phyloP scores from a whole-genome alignment of 2,797 vertebrate genomes.

The Podarcis lilfordi region DNA sequence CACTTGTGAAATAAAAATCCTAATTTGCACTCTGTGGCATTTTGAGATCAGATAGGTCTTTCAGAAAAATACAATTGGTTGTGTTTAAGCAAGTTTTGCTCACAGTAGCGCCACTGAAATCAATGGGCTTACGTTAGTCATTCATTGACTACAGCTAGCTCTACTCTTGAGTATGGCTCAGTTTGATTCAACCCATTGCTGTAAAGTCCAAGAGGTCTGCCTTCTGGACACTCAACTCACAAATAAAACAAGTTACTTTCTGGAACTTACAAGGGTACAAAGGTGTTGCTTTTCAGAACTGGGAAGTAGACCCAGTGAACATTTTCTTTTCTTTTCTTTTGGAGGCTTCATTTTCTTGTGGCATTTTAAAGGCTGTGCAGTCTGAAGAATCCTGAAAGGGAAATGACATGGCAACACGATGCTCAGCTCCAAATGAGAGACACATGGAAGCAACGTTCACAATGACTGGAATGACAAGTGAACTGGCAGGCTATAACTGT shows the following conservation, averaged over 20 bases:
- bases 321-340: rapidly evolving
- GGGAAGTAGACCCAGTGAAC: background rate
- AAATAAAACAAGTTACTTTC: background rate
- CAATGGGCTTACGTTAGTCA: too few relatives aligned
- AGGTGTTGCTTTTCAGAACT: background rate
- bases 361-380: conserved; percentile 3
- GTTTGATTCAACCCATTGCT: background rate
- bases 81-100: too few relatives aligned
- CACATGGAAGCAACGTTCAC: background rate
- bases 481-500: background rate
- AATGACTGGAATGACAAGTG: background rate
- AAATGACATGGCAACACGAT: background rate
- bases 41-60: background rate
- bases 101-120: too few relatives aligned
- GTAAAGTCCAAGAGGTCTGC: background rate
- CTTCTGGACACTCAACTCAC: background rate
- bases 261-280: background rate
- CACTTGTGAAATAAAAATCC: background rate
- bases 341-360: background rate
- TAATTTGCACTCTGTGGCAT: background rate
- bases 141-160: too few relatives aligned
- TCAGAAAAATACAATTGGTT: too few relatives aligned
- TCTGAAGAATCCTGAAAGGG: conserved; percentile 14
- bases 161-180: too few relatives aligned
- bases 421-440: background rate